Evolutionary conservation across 2,888 invertebrate species (phyloP).

Genomic region (Stramonita haemastoma): DNA sequence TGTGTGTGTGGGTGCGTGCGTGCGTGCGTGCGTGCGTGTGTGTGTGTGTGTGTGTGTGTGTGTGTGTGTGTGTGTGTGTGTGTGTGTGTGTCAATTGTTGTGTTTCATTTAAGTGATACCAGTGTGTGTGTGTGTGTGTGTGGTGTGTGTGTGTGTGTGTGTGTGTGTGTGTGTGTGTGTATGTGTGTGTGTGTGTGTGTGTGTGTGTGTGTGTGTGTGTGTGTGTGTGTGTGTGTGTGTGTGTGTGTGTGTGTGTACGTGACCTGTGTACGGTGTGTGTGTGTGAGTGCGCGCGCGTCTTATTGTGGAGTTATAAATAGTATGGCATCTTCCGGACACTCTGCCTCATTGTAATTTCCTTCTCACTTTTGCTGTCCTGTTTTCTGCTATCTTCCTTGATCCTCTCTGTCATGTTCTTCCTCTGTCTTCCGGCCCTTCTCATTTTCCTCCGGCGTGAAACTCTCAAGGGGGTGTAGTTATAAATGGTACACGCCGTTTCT

Average conservation of each 20-base stretch:
- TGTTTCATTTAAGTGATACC: not conserved
- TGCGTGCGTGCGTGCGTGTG: not conserved
- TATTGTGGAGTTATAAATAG: no score
- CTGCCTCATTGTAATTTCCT: no score
- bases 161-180: not conserved
- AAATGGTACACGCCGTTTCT: no score
- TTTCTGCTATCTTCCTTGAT: no score
- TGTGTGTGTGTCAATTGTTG: not conserved
- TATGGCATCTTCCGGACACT: no score
- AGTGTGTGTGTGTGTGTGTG: not conserved
- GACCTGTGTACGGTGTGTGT: not conserved
- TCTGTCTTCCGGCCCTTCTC: no score
- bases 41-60: not conserved
- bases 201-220: not conserved
- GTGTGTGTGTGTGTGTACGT: not conserved
- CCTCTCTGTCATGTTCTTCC: no score
- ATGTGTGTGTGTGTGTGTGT: not conserved
- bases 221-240: not conserved
- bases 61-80: no score
- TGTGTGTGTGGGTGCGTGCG: not conserved
- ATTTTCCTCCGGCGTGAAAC: no score
- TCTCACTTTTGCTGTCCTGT: no score
- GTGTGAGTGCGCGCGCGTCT: no score
- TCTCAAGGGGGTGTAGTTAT: no score
- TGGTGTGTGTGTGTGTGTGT: not conserved